A percentile compares a stretch with the other conserved stretches of the same genome.
Conservation (phyloP, 2,888 invertebrate species). For the Abrostola triplasia region DNA sequence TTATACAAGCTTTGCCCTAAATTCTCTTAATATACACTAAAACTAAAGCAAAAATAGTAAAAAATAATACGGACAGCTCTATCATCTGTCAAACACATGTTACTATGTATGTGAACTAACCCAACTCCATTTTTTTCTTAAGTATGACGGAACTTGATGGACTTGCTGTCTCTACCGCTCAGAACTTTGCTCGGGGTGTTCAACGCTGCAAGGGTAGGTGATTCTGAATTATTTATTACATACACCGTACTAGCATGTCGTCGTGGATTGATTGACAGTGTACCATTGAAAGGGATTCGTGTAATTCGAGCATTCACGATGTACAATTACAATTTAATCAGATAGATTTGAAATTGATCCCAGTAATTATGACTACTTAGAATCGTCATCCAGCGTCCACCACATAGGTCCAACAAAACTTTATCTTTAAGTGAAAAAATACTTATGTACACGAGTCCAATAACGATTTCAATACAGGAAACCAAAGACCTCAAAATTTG, state of each 20-base stretch:
- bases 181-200: conserved; percentile 12
- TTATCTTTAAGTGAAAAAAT: neutral
- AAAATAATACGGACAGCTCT: neutral
- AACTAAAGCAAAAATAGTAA: neutral
- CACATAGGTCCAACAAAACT: too few relatives aligned
- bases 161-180: conserved; percentile 1
- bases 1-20: too few relatives aligned
- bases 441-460: neutral
- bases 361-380: too few relatives aligned
- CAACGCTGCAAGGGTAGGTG: conserved; percentile 26
- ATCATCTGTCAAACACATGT: neutral
- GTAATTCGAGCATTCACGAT: conserved; percentile 22
- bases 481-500: conserved; percentile 1
- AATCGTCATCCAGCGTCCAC: too few relatives aligned
- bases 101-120: neutral
- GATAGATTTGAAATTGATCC: too few relatives aligned
- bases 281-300: conserved; percentile 8
- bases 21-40: too few relatives aligned
- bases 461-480: neutral
- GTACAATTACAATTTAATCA: neutral
- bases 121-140: neutral
- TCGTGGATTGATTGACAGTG: conserved; percentile 36
- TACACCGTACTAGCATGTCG: conserved; percentile 19
- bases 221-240: conserved; percentile 38
- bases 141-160: conserved; percentile 1